Evolutionary conservation across 2,888 invertebrate species (phyloP), one percentile per base, ranked within the genome.

Genomic region (Lithodes maja): DNA sequence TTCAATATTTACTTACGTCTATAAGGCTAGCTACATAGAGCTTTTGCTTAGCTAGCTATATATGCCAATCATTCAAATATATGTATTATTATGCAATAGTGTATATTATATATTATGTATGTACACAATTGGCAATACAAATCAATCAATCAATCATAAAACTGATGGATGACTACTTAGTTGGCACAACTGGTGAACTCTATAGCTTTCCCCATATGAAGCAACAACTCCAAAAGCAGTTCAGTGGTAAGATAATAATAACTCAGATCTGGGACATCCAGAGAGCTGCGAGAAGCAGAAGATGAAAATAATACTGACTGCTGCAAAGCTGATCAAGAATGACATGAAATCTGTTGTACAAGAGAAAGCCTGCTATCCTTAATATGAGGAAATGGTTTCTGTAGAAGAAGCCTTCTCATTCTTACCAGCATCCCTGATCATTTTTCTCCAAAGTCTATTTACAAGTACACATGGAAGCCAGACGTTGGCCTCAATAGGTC

Each of bases 301-400:
- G 52, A 2, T 53, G 69, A 7, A 53, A 69, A 0, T 69, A 3
- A 68, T 69, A 7, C 15, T 50, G 55, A 50, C 83, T 49, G 83
- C 71, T 71, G 69, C 83, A n/a, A 71, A 83, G n/a, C 49, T 71
- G 53, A 71, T 83, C n/a, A 83, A 83, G 74, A 53, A 5, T 71
- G 83, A 83, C 9, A 83, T 83, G 3, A 83, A 68, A 71, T 52
- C 17, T n/a, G 69, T 2, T 17, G 5, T 55, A 1, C 52, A 52
- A 53, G 5, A 5, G 3, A 69, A 68, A 49, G 52, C 49, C 17
- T 69, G 15, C 2, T 83, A 83, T 50, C 83, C 83, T 17, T 53
- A 7, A n/a, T 9, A 71, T 17, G 69, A 69, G 17, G n/a, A 69
- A 49, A 68, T 82, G 69, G 17, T 9, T 2, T 7, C 83, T 2